Percentiles rank a stretch among this genome's conserved stretches.
Conservation (phyloP, 2,797 vertebrate species). For the Protosalanx chinensis region DNA sequence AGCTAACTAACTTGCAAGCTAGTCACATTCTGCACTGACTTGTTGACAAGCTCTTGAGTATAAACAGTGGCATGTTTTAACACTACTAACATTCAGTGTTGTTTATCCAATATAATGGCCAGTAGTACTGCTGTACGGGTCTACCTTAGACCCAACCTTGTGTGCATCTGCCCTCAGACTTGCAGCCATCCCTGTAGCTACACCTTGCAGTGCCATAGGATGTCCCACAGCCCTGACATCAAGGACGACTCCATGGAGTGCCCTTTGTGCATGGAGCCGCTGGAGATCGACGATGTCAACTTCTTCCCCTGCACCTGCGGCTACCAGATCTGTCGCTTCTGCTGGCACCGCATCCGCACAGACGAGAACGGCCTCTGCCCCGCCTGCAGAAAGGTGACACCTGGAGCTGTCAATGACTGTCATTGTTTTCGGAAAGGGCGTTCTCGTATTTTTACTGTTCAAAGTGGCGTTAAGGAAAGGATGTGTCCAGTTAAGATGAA, state of each 20-base stretch:
- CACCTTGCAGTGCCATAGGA: constrained; percentile 67
- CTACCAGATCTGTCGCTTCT: constrained; percentile 99
- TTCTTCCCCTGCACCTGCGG: constrained; percentile 99
- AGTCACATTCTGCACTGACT: too few relatives aligned
- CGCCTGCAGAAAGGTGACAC: constrained; percentile 95
- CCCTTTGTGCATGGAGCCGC: constrained; percentile 98
- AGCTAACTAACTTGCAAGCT: too few relatives aligned
- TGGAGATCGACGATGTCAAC: constrained; percentile 99
- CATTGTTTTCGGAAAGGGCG: too few relatives aligned
- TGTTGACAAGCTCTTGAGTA: too few relatives aligned
- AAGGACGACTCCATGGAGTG: constrained; percentile 99
- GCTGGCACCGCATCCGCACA: constrained; percentile 99
- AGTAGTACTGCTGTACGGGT: neutral
- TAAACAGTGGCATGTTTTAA: too few relatives aligned
- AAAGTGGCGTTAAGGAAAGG: neutral
- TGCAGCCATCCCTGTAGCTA: neutral
- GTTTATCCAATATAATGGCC: too few relatives aligned
- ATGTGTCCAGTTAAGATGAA: neutral
- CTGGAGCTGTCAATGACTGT: neutral
- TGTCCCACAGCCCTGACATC: constrained; percentile 98
- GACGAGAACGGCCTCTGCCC: constrained; percentile 99
- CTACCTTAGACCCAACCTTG: neutral
- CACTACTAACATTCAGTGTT: too few relatives aligned
- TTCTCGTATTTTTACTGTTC: too few relatives aligned
- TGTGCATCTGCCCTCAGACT: neutral